These are phyloP conservation scores for Percopsis omiscomaycus DNA, from an alignment of 2,797 vertebrate genomes.

Conservation along the genomic window DNA sequence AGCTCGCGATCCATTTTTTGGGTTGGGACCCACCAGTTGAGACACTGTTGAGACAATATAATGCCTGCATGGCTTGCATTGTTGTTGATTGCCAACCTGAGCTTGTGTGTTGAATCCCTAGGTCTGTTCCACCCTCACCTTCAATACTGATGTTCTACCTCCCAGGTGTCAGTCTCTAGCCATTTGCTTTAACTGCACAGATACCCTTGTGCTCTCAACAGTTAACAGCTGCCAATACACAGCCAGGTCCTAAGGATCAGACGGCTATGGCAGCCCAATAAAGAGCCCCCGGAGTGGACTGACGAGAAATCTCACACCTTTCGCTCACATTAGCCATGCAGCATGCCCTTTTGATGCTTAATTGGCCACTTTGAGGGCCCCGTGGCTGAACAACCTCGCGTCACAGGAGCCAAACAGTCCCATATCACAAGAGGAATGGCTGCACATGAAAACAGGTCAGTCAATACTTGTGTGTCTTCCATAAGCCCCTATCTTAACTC, in stretches of 20 bases:
- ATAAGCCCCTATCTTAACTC: no score
- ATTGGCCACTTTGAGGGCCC: slow-evolving; percentile 75
- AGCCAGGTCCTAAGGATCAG: slow-evolving; percentile 78
- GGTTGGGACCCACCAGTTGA: no score
- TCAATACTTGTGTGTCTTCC: not conserved
- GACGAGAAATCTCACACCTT: slow-evolving; percentile 87
- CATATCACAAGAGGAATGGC: slow-evolving; percentile 15
- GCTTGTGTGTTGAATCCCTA: slow-evolving; percentile 7
- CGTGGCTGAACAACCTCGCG: slow-evolving; percentile 33
- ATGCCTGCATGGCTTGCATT: not conserved
- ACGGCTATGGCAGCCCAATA: slow-evolving; percentile 76
- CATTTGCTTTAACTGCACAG: slow-evolving; percentile 79
- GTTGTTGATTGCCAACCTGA: slow-evolving; percentile 1
- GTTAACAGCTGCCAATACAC: slow-evolving; percentile 87
- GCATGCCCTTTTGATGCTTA: slow-evolving; percentile 81
- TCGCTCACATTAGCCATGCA: slow-evolving; percentile 79
- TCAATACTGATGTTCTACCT: slow-evolving; percentile 39
- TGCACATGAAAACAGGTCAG: slow-evolving; percentile 24
- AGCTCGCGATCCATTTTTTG: no score
- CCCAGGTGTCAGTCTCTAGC: slow-evolving; percentile 69
- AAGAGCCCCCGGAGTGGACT: slow-evolving; percentile 72
- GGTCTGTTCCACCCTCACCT: slow-evolving; percentile 37
- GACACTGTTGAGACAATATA: no score
- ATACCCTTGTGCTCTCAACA: slow-evolving; percentile 67
- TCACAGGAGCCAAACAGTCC: slow-evolving; percentile 23